Evolutionary conservation across 2,113 vertebrate species (phyloP), one percentile per base, ranked within the genome.

Genomic region (Pteronura brasiliensis): DNA sequence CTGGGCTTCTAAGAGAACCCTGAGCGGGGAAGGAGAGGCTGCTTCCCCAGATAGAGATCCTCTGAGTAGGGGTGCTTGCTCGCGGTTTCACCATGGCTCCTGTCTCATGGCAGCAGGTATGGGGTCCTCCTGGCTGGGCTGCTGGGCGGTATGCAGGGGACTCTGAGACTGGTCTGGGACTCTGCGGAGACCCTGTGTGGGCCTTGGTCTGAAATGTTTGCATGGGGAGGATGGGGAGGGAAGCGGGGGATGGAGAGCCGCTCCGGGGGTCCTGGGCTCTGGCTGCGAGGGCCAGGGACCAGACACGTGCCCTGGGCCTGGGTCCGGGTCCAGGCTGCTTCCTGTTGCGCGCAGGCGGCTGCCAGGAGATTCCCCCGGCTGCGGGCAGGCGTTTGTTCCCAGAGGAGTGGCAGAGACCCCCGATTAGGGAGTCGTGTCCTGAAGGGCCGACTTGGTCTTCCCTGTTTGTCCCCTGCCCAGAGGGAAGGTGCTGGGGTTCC

Each of bases 41-140:
- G 1, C 31, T 25, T 11, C 2, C 47, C 7, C 23, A 27, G 80
- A 23, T 6, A n/a, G 42, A 44, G 57, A 36, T 6, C 31, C 34
- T 57, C 44, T 1, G 27, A 61, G 23, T 14, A 0, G 27, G 61
- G 49, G 79, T 29, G 4, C 49, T 25, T 4, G 49, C 20, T 36
- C 23, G 42, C 6, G 0, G 57, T 23, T 20, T 25, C 2, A 36
- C 86, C 8, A 0, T 9, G 49, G 52, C 20, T 21, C 76, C n/a
- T 0, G 7, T 17, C 6, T 69, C 12, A 1, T 4, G 29, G 52
- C 79, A 0, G 14, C 3, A 0, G 31, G 12, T 42, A 21, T 3
- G 12, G 36, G 11, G 29, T 21, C 36, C 27, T 74, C n/a, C 11
- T 1, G 7, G n/a, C 86, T 12, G 21, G 9, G 81, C 36, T 29